phyloP scores from a whole-genome alignment of 2,113 vertebrate genomes.

The Prochilodus magdalenae region DNA sequence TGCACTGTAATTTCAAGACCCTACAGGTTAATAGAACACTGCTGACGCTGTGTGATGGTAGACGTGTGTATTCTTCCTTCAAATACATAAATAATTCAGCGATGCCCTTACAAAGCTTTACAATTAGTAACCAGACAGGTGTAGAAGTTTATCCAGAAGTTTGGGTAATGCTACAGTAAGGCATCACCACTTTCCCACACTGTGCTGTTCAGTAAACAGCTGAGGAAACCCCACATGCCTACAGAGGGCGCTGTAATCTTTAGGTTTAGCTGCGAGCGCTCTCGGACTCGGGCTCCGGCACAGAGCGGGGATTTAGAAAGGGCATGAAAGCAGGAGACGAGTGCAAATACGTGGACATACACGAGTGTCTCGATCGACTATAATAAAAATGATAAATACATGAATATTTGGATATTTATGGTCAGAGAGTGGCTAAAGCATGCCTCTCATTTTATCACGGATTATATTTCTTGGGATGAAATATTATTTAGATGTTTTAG shows the following conservation, averaged over 20 bases:
- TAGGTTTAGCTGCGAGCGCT: conserved; percentile 17
- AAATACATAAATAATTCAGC: not conserved
- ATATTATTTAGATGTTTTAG: too few relatives aligned
- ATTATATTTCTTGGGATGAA: not conserved
- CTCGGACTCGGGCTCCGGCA: not conserved
- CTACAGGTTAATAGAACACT: not conserved
- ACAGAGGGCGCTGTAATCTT: conserved; percentile 82
- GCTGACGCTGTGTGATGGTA: not conserved
- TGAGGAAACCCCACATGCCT: conserved; percentile 49
- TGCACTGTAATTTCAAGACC: too few relatives aligned
- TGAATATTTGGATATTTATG: too few relatives aligned
- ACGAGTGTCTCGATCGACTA: too few relatives aligned
- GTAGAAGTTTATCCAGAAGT: not conserved
- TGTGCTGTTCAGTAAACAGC: conserved; percentile 14
- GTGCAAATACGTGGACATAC: too few relatives aligned
- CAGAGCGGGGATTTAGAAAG: not conserved
- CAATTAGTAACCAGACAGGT: not conserved
- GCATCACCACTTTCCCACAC: not conserved
- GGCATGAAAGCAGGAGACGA: not conserved
- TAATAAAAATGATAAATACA: not conserved
- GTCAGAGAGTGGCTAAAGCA: not conserved
- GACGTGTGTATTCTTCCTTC: not conserved
- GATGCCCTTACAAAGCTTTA: not conserved
- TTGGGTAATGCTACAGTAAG: not conserved
- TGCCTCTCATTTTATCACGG: not conserved